These are phyloP conservation scores for Melitaea athalia DNA, from an alignment of 2,888 invertebrate species.

Conservation along the genomic window DNA sequence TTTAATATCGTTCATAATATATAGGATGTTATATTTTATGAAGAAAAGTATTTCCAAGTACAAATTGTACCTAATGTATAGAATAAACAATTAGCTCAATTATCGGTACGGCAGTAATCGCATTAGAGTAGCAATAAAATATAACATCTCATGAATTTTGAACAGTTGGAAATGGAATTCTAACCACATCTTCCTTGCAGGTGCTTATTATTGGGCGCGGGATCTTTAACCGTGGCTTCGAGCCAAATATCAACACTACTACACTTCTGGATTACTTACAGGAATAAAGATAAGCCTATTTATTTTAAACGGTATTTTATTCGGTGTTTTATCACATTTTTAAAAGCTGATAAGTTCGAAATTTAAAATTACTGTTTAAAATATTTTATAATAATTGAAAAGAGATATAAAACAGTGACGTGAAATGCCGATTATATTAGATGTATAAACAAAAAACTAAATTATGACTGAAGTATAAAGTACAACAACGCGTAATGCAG, in stretches of 20 bases:
- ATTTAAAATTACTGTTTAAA: background rate
- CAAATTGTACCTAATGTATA: background rate
- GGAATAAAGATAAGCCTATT: constrained; percentile 39
- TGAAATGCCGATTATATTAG: background rate
- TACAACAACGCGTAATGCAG: constrained; percentile 46
- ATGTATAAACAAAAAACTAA: constrained; percentile 10
- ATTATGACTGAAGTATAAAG: constrained; percentile 19
- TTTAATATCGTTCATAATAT: too few relatives aligned
- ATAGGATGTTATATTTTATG: too few relatives aligned
- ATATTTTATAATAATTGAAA: background rate
- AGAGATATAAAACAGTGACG: background rate
- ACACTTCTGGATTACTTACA: constrained; percentile 44
- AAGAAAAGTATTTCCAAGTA: background rate
- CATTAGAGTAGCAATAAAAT: constrained; percentile 35
- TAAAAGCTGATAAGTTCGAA: background rate
- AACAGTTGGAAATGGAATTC: constrained; percentile 36
- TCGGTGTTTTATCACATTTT: background rate
- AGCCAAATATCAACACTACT: constrained; percentile 56
- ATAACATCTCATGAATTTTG: constrained; percentile 41
- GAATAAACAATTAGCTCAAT: constrained; percentile 14
- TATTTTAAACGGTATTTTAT: constrained; percentile 3
- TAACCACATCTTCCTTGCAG: constrained; percentile 43
- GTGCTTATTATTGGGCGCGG: constrained; percentile 48
- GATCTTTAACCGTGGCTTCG: constrained; percentile 49
- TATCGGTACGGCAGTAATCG: constrained; percentile 30